Base-by-base conservation (phyloP, 2,888 invertebrate species). In the Agelastica alni region DNA sequence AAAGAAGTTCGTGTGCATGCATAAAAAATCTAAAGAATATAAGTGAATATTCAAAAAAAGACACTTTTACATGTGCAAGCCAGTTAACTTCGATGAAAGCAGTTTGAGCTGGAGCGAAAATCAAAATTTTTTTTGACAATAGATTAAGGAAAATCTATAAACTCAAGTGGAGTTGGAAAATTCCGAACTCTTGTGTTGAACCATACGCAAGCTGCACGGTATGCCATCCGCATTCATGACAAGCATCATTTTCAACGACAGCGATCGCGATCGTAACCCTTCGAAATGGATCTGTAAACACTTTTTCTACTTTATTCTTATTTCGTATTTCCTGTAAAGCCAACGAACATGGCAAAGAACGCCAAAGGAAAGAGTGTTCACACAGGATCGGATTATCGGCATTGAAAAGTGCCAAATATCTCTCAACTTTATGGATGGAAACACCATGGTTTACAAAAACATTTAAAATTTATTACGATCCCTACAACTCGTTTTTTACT, bases 291-390 rank as follows among this genome's bases (percentile, higher is more conserved):
- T 31, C 10, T 30, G 31, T 44, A 20, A 44, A 44, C 18, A 44
- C 31, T 26, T 44, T 44, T 32, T 44, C 32, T 44, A 44, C 44
- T 44, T 31, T 44, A 44, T 31, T 44, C 31, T 32, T 44, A 44
- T 31, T 16, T 4, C 12, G 12, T 14, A 44, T 44, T 12, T 18
- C 31, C 44, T 30, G 31, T 31, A 44, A 31, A 30, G 44, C 31
- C 44, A 18, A 44, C 31, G n/a, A 44, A 31, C 18, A 18, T 14
- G 12, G 18, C 12, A 44, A 44, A 18, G 12, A 44, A 4, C 16
- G 31, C 22, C 9, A 31, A 18, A 31, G 10, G 30, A 43, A 43
- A 43, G 22, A 31, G 30, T 44, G 20, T 13, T n/a, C 10, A 9
- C 3, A 7, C 34, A 34, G 34, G 16, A 9, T 16, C 34, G 12